Evolutionary conservation across 2,113 vertebrate species (phyloP).

Genomic region (Regulus satrapa): DNA sequence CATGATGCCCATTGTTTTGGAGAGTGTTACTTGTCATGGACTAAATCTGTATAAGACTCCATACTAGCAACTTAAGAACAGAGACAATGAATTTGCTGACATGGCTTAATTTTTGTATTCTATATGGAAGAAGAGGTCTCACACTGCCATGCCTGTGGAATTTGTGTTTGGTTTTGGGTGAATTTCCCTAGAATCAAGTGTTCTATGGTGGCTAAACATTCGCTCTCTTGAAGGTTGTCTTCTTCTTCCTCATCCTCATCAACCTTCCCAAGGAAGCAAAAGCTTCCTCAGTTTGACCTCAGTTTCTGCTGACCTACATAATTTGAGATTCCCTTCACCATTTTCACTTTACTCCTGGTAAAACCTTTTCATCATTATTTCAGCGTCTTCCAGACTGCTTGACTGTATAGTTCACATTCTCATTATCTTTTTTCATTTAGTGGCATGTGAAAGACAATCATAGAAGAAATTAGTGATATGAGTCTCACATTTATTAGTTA

Average conservation of each 20-base stretch:
- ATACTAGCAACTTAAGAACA: rapidly evolving
- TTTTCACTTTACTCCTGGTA: background rate
- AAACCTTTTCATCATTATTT: background rate
- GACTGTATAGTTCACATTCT: background rate
- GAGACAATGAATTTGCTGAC: background rate
- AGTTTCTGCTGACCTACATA: background rate
- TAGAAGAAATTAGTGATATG: background rate
- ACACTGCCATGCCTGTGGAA: background rate
- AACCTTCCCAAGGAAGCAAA: background rate
- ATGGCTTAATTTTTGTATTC: background rate
- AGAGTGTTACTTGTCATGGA: background rate
- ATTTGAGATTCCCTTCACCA: background rate
- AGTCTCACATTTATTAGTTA: background rate
- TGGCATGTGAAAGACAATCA: background rate
- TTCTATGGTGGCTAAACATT: background rate
- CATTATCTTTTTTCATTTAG: background rate
- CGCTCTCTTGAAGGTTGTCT: background rate
- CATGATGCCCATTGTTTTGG: background rate
- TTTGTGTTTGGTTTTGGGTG: background rate
- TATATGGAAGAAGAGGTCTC: background rate
- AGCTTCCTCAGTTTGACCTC: background rate
- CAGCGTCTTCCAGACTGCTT: background rate
- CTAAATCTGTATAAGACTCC: background rate
- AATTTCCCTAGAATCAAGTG: background rate
- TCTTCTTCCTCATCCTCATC: background rate